Conservation (phyloP, 64 coral and sea anemone genomes). For the Montipora efflorescens region DNA sequence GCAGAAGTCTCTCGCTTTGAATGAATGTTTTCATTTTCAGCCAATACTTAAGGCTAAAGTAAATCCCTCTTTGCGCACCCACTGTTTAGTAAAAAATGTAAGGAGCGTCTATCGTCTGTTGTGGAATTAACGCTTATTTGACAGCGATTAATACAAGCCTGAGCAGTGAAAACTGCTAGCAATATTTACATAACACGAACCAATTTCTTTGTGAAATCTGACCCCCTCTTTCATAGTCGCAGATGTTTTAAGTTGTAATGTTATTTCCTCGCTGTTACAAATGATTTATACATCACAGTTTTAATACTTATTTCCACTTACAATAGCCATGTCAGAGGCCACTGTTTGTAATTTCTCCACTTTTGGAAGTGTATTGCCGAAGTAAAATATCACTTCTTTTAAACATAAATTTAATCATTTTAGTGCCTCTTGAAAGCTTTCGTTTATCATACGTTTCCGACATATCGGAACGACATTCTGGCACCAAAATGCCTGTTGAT, state of each 20-base stretch:
- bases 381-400: background rate
- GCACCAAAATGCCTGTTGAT: constrained; percentile 52
- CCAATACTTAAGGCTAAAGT: background rate
- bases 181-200: constrained; percentile 40
- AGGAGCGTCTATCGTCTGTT: background rate
- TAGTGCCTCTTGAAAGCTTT: constrained; percentile 31
- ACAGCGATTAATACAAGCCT: background rate
- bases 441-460: constrained; percentile 23
- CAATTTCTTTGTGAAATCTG: constrained; percentile 31
- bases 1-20: background rate
- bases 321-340: background rate
- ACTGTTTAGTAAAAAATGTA: background rate
- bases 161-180: constrained; percentile 33
- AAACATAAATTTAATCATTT: background rate
- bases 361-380: background rate
- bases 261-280: constrained; percentile 6
- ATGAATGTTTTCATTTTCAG: background rate
- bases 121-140: background rate
- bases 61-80: background rate
- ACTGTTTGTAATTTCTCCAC: background rate
- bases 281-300: background rate
- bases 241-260: background rate
- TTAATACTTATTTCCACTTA: constrained; percentile 8
- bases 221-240: background rate
- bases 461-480: constrained; percentile 6